Base-by-base conservation (phyloP, 2,888 invertebrate species). In the Hartigia nigra region DNA sequence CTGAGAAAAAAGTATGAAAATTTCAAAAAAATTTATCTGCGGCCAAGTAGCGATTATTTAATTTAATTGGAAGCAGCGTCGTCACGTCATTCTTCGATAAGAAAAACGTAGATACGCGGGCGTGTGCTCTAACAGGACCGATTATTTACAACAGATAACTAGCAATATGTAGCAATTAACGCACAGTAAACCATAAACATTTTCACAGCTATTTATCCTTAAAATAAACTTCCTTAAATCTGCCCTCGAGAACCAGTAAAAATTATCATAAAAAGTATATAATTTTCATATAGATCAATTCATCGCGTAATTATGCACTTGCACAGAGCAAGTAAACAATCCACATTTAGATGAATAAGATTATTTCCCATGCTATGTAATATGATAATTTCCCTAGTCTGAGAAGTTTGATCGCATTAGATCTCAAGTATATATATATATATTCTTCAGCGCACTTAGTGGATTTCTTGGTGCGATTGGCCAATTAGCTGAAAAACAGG, bases 361-460 rank as follows among this genome's bases (percentile, higher is more conserved):
- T 72, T 72, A 72, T 72, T 72, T 9, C 32, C 72, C 72, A 14
- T 23, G 32, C 32, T 72, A 34, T 72, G 80, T 77, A 84, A 81
- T 78, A 80, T 85, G 85, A 86, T 86, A 86, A 86, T 86, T 86
- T 81, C 82, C 79, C 76, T 81, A 83, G 86, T 86, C 86, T 86
- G 85, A 86, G 86, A 86, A 86, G 86, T 86, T 86, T 86, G 86
- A 86, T 86, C 86, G 86, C 86, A 86, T 12, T 72, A 12, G 55
- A 55, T 55, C 55, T 55, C 55, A 55, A 23, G 55, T 55, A 55
- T 55, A 55, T 39, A 55, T 23, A 55, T 55, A 55, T 55, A 4
- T 23, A 23, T 55, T 55, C 23, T 23, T 23, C 55, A 23, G 55
- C 23, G 55, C 23, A 23, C 23, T 55, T 55, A 9, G 55, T 23